Evolutionary conservation across 2,888 invertebrate species (phyloP), one percentile per base, ranked within the genome.

Genomic region (Pterostichus niger): DNA sequence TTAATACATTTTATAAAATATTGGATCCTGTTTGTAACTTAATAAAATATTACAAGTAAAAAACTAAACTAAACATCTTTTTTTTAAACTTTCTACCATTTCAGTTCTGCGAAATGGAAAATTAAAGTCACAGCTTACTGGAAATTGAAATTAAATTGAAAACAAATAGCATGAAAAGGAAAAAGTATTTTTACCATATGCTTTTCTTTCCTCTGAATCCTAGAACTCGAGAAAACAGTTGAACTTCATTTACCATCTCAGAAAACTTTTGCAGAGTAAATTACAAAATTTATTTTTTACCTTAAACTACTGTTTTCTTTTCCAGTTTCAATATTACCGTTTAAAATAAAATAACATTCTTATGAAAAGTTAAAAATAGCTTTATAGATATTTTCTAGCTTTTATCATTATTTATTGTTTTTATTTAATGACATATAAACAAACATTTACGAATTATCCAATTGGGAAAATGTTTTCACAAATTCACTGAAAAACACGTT

Each of bases 111-210:
- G 64, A 35, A 13, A 64, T 64, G 10, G 13, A 9, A 7, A 64
- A 64, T 64, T 64, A 64, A 64, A 64, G 64, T 35, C 64, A n/a
- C 5, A 40, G 40, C 40, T 6, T 64, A 64, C 35, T 64, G 35
- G 13, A 64, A 64, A 35, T 64, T 64, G 35, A 64, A 35, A 64
- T 64, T 31, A 64, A 64, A 64, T 64, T 64, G 64, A 64, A 64
- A 64, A 64, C 64, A 64, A 64, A 64, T 35, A 64, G 35, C 13
- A 13, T 7, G 64, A 64, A 64, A 64, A 35, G 35, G 64, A 33
- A 64, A 13, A 64, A 64, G 33, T 64, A 64, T 64, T 35, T 59
- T 24, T 31, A 59, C 59, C 33, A 64, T 33, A 64, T 13, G 24
- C 40, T 13, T 24, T 71, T 71, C 71, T 40, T 64, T 11, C n/a